These are phyloP conservation scores for Desmodus rotundus DNA, from an alignment of 2,113 vertebrate genomes.

Conservation along the genomic window DNA sequence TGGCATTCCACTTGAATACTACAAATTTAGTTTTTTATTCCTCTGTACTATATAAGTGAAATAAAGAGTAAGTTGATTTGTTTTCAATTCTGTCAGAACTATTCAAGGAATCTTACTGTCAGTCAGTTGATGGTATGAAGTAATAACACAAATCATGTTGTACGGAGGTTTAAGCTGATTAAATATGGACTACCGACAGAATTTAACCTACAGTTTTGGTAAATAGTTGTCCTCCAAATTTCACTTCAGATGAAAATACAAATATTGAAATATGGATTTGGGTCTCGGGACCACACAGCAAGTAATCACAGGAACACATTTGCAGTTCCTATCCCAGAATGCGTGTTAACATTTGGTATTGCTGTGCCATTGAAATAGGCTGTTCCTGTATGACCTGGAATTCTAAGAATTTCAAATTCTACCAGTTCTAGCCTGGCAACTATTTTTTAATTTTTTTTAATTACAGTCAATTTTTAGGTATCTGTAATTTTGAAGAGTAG, in stretches of 20 bases:
- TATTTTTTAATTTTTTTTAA: background rate
- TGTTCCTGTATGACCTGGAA: background rate
- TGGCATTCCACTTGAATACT: background rate
- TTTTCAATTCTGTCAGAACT: conserved; percentile 20
- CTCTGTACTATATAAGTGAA: conserved; percentile 3
- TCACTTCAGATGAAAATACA: background rate
- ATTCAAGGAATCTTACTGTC: conserved; percentile 1
- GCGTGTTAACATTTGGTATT: background rate
- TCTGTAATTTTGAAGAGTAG: background rate
- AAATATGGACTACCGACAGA: background rate
- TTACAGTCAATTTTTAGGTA: background rate
- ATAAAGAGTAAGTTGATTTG: conserved; percentile 6
- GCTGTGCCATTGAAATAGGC: background rate
- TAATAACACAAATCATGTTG: background rate
- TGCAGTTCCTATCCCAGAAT: background rate
- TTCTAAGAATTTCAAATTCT: background rate
- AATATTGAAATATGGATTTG: background rate
- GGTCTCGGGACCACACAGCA: background rate
- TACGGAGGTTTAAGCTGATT: background rate
- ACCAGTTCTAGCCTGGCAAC: background rate
- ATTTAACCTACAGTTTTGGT: background rate
- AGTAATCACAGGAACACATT: background rate
- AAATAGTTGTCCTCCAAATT: conserved; percentile 18
- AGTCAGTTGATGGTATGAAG: background rate
- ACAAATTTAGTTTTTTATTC: background rate